A percentile compares a stretch with the other conserved stretches of the same genome.
These are phyloP conservation scores for Cephalopholis sonnerati DNA, from an alignment of 2,113 vertebrate species.

Conservation along the genomic window DNA sequence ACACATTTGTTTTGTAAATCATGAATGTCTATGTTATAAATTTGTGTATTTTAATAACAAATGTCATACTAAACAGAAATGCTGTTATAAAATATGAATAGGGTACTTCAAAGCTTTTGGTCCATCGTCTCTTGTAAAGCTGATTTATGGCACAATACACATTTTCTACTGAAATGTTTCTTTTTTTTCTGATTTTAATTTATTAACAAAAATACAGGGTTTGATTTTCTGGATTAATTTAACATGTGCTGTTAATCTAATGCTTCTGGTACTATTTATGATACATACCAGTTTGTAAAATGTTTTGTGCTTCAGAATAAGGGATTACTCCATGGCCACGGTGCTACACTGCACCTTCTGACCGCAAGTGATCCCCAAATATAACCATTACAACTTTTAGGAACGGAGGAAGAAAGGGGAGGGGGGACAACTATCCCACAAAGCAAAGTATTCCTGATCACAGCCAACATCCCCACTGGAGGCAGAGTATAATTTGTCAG, in stretches of 20 bases:
- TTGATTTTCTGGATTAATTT: slow-evolving; percentile 52
- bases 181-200: slow-evolving; percentile 45
- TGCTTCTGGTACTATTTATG: slow-evolving; percentile 66
- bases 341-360: neutral
- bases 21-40: slow-evolving; percentile 83
- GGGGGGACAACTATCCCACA: neutral
- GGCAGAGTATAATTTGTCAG: slow-evolving; percentile 9
- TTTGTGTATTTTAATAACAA: slow-evolving; percentile 84
- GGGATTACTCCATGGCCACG: neutral
- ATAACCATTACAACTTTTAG: slow-evolving; percentile 1
- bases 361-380: slow-evolving; percentile 12
- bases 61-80: slow-evolving; percentile 77
- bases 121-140: slow-evolving; percentile 66
- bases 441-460: slow-evolving; percentile 1
- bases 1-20: slow-evolving; percentile 82
- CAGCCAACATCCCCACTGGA: neutral
- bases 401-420: neutral
- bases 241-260: slow-evolving; percentile 57
- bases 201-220: slow-evolving; percentile 51
- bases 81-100: slow-evolving; percentile 70
- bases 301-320: slow-evolving; percentile 50
- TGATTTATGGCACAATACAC: slow-evolving; percentile 81
- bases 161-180: slow-evolving; percentile 68
- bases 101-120: slow-evolving; percentile 64
- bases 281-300: slow-evolving; percentile 63